These are phyloP conservation scores for Euphonia xanthogaster DNA, from an alignment of 2,797 vertebrate species.

Conservation along the genomic window DNA sequence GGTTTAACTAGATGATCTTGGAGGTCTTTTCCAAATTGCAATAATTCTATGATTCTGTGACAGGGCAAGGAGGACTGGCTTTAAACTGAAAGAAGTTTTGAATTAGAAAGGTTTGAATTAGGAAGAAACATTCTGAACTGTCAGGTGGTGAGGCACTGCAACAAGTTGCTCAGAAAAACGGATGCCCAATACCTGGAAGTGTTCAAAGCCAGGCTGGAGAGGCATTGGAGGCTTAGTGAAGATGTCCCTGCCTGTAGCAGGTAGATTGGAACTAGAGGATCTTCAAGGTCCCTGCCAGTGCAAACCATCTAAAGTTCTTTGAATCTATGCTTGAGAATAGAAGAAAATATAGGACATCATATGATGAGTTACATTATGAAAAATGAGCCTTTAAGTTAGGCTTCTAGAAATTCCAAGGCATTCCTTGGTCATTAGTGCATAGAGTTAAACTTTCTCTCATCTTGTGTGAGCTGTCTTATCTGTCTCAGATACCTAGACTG, in stretches of 20 bases:
- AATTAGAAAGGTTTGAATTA: not conserved
- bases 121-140: not conserved
- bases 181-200: not conserved
- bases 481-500: not conserved
- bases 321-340: not conserved
- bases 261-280: not conserved
- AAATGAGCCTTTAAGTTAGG: not conserved
- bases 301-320: not conserved
- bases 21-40: not conserved
- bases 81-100: not conserved
- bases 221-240: not conserved
- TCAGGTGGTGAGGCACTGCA: not conserved
- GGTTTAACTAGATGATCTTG: not conserved
- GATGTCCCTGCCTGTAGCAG: no score
- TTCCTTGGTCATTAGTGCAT: not conserved
- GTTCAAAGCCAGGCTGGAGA: not conserved
- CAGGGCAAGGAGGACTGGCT: not conserved
- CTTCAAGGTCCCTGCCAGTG: not conserved
- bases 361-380: not conserved
- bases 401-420: not conserved
- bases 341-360: not conserved
- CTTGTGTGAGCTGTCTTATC: not conserved
- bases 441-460: not conserved
- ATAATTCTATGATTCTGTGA: not conserved
- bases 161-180: not conserved